Conservation (phyloP, 1,140 invertebrate genomes). For the Ladona fulva region DNA sequence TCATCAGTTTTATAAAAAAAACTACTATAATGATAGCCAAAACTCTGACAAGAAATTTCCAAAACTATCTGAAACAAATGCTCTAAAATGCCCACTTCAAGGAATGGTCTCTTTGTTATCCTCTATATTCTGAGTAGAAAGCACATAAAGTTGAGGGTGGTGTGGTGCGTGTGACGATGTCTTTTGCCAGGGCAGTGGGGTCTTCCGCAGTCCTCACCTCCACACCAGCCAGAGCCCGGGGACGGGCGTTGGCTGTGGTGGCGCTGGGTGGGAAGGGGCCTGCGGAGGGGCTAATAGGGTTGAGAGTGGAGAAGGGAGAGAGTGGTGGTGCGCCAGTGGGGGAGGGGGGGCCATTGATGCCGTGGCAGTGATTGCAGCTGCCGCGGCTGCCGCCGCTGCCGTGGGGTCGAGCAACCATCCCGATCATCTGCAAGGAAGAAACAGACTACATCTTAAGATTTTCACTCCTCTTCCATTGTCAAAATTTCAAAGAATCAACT, state of each 20-base stretch:
- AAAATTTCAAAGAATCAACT: too few relatives aligned
- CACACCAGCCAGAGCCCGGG: neutral
- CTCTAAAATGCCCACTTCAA: neutral
- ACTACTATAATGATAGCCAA: neutral
- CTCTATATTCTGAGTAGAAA: neutral
- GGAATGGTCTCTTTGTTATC: neutral
- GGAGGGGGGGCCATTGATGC: neutral
- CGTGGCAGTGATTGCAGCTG: constrained; percentile 1
- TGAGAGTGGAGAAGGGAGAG: neutral
- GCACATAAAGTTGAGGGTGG: neutral
- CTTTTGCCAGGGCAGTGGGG: neutral
- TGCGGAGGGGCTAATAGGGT: neutral
- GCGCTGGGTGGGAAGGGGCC: neutral
- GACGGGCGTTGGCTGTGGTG: neutral
- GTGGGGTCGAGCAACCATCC: constrained; percentile 5
- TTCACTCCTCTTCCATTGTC: too few relatives aligned
- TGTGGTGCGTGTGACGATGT: neutral
- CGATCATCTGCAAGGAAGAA: neutral
- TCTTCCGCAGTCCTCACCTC: neutral
- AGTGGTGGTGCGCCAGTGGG: neutral
- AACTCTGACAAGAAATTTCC: neutral
- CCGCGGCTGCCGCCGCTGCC: neutral
- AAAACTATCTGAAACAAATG: neutral
- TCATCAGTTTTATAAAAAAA: neutral
- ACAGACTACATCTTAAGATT: too few relatives aligned